Evolutionary conservation across 2,797 vertebrate species (phyloP).

Genomic region (Notolepis coatsorum): DNA sequence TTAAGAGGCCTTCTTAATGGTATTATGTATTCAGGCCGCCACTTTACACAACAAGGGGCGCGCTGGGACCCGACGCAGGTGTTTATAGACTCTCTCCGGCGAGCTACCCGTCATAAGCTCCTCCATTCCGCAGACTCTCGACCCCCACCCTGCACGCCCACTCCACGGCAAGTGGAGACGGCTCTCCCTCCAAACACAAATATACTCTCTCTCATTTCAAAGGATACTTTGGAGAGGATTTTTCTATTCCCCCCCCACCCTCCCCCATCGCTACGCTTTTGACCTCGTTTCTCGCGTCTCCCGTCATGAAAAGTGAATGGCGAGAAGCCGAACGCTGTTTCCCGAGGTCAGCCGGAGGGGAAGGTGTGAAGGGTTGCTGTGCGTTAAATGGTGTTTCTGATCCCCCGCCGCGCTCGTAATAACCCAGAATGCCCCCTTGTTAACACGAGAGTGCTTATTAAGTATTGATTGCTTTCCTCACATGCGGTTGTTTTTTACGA

Average conservation of each 20-base stretch:
- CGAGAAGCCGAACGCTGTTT: neutral
- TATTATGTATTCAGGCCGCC: conserved; percentile 45
- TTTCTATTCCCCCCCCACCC: no score
- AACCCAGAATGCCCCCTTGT: neutral
- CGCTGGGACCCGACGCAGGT: conserved; percentile 35
- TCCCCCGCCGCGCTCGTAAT: neutral
- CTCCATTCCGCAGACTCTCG: conserved; percentile 42
- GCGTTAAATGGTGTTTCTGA: neutral
- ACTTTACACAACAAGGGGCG: conserved; percentile 34
- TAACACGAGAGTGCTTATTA: neutral
- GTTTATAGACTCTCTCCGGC: conserved; percentile 33
- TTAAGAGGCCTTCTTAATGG: conserved; percentile 37
- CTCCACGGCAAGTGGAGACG: conserved; percentile 27
- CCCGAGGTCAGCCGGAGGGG: no score
- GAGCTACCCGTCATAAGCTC: conserved; percentile 43
- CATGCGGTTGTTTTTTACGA: neutral
- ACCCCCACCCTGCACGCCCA: conserved; percentile 33
- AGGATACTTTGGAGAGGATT: conserved; percentile 4
- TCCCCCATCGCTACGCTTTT: neutral
- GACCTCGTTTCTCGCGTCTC: neutral
- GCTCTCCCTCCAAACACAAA: conserved; percentile 20
- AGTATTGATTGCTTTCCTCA: conserved; percentile 3
- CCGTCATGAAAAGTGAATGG: conserved; percentile 3
- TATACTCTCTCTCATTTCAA: conserved; percentile 26
- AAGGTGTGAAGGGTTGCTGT: neutral